Conservation (phyloP, 35 echinoderm and acorn worm species). For the Diadema setosum region DNA sequence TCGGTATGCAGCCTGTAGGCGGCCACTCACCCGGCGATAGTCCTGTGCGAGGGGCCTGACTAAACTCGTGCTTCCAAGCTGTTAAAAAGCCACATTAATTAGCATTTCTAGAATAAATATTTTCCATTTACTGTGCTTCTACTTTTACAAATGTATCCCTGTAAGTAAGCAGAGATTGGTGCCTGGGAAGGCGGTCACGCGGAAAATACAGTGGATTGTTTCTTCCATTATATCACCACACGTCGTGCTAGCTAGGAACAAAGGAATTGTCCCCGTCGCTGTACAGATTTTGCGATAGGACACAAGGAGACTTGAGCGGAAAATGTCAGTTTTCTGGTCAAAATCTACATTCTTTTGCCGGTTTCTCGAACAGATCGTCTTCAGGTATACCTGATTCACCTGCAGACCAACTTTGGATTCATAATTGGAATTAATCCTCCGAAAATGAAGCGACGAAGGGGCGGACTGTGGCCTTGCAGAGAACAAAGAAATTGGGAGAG, state of each 20-base stretch:
- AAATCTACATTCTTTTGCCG: background rate
- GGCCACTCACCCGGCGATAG: background rate
- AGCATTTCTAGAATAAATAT: too few species aligned
- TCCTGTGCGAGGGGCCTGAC: background rate
- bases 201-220: too few species aligned
- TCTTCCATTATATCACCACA: background rate
- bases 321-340: background rate
- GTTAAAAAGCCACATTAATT: too few species aligned
- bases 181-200: too few species aligned
- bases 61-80: too few species aligned
- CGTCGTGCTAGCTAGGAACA: background rate
- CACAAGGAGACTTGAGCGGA: too few species aligned
- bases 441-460: background rate
- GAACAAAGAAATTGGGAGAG: background rate
- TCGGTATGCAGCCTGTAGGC: background rate
- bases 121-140: too few species aligned
- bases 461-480: background rate
- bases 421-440: background rate
- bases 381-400: background rate
- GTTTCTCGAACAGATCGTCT: background rate
- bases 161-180: too few species aligned
- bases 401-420: background rate
- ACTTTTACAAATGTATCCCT: too few species aligned
- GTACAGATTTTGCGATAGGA: background rate
- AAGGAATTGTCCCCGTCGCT: background rate